Base-by-base conservation (phyloP, 1,140 invertebrate species). In the Oedothorax gibbosus region DNA sequence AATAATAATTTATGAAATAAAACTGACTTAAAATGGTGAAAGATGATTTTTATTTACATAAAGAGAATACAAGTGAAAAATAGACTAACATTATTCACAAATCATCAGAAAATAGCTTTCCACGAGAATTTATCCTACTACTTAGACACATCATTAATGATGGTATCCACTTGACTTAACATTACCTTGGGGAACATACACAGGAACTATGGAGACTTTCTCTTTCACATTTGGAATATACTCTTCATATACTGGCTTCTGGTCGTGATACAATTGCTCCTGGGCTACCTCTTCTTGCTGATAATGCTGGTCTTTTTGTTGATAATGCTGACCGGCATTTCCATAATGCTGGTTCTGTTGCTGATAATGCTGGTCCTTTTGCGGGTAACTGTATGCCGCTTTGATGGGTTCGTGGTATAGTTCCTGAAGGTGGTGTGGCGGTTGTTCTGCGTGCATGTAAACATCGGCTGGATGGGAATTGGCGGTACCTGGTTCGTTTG, bases 401-500 rank as follows among this genome's bases (percentile, higher is more conserved):
- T 66, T 21, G 7, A 21, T 66, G 15, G 65, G 11, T 66, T 66
- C 12, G 7, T 15, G 20, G 21, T 76, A 64, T 20, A 60, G 21
- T 0, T 57, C 20, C 2, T 85, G 20, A 6, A 56, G 15, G 7
- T 81, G 66, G n/a, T 11, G n/a, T 7, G 66, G 71, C 0, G 69
- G 62, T 10, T 49, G n/a, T 20, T 76, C 69, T 14, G 60, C 53
- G 14, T 82, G 11, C 7, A 81, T 64, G 21, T 72, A 35, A 12
- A 82, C 80, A 7, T 81, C n/a, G 7, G 85, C 85, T 11, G 85
- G 85, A 21, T 77, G 18, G 18, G 84, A 66, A 56, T 76, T 77
- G n/a, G 53, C 81, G 2, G 56, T 65, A 11, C 85, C 85, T 56
- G 85, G 85, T 50, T 86, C 85, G 71, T 86, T 86, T 15, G 80